Evolutionary conservation across 2,888 invertebrate species (phyloP), one percentile per base, ranked within the genome.

Genomic region (Eudemis profundana): DNA sequence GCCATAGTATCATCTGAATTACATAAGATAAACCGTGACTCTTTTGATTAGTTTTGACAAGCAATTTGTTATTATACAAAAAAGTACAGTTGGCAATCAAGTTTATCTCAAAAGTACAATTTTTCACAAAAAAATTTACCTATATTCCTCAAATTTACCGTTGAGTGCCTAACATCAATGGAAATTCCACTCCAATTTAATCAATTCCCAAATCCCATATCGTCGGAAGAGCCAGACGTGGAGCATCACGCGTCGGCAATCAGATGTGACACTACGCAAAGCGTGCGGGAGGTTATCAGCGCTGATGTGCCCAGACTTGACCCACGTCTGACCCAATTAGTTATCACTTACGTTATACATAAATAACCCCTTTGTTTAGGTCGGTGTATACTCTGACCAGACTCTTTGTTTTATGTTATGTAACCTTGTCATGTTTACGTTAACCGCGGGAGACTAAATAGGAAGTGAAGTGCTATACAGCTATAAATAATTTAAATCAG

Each of bases 261-360:
- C 65, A 65, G 53, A 65, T 59, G 46, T 60, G 65, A 65, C 57
- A 57, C 57, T 44, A 65, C 63, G 68, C 66, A 67, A 62, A 74
- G 83, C 85, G 84, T 83, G 83, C 81, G 82, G 76, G 74, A 75
- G 84, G 84, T 85, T 90, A 90, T 89, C 89, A 71, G 59, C 49
- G 69, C 62, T 70, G 81, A 82, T 81, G 64, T 78, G 85, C 81
- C 88, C 87, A 88, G 84, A 85, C 85, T 76, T 81, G 85, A 87
- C 88, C 88, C 82, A 72, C 77, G 80, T 83, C 80, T 84, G 86
- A 85, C 89, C 89, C 78, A 90, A 85, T 90, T 90, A 83, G 74
- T 82, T 88, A 88, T 87, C 86, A 74, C 69, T 70, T 74, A 71
- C 73, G 74, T 73, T 79, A 78, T 74, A 79, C 69, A 70, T 76